Base-by-base conservation (phyloP, 2,888 invertebrate species). In the Apodemia duryi region DNA sequence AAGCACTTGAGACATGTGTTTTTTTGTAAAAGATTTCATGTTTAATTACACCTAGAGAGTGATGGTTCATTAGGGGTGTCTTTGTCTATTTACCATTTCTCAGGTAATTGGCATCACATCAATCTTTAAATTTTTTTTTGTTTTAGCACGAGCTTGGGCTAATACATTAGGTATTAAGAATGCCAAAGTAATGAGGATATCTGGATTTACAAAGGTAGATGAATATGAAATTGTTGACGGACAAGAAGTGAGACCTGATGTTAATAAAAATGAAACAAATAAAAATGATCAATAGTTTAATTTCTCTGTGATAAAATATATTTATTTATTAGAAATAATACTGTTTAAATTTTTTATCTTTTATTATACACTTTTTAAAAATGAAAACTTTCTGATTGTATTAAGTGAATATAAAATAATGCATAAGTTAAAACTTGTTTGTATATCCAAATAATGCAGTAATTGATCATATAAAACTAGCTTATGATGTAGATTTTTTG, bases 111-210 rank as follows among this genome's bases (percentile, higher is more conserved):
- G 13, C 4, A 64, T 51, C 13, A 29, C 52, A 32, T 65, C 35
- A 41, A 38, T 61, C 10, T 54, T 28, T 57, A 21, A 28, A 38
- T 11, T 62, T 21, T 61, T 63, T 46, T 71, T 68, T 71, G 61
- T 91, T 92, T 70, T 84, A 95, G 95, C 86, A 69, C 82, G 83
- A 75, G 88, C 92, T 67, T 94, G 93, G 93, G 89, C 93, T 2
- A 90, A 89, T 71, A 87, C 93, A 21, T 80, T 94, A 68, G 93
- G 93, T 66, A 91, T 94, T 64, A 86, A 88, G 73, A 91, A 94
- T 79, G 94, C 94, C 2, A 91, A 87, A 72, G 93, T 94, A 1
- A 85, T 91, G 57, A 88, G 88, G 79, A 79, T 94, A 76, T 84
- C 89, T 54, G 94, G 94, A n/a, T 79, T 93, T 2, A 73, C 69